Evolutionary conservation across 2,113 vertebrate genomes (phyloP).

Genomic region (Colistium nudipinnis): DNA sequence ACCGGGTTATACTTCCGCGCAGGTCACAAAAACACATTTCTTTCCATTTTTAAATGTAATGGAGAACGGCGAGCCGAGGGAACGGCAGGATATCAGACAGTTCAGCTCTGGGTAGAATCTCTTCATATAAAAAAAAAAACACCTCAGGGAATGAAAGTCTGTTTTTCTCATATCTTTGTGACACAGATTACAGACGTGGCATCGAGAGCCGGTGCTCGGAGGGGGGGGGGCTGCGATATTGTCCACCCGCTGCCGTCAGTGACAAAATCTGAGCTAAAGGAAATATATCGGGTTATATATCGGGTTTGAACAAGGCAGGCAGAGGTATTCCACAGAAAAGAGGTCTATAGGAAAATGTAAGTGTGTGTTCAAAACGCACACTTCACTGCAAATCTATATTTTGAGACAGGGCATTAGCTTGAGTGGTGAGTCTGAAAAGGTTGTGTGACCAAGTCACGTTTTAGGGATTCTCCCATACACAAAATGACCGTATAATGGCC

Average conservation of each 20-base stretch:
- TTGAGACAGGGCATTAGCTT: background rate
- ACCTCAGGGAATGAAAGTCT: constrained; percentile 53
- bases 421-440: background rate
- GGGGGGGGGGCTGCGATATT: constrained; percentile 43
- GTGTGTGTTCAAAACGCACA: background rate
- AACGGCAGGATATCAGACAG: constrained; percentile 47
- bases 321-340: background rate
- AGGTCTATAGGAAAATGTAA: background rate
- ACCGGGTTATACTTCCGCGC: constrained; percentile 1
- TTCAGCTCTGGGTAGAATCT: constrained; percentile 53
- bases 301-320: constrained; percentile 11
- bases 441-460: too few species aligned
- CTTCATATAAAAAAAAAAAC: constrained; percentile 34
- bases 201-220: constrained; percentile 47
- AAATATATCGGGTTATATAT: constrained; percentile 39
- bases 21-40: background rate
- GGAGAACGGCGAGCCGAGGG: constrained; percentile 36
- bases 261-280: constrained; percentile 33
- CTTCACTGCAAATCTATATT: background rate
- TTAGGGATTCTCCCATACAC: too few species aligned
- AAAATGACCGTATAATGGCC: background rate
- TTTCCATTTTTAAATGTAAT: constrained; percentile 41
- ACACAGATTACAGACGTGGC: constrained; percentile 70
- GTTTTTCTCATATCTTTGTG: constrained; percentile 67
- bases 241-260: constrained; percentile 38